Percentiles rank a stretch among this genome's conserved stretches.
Conservation (phyloP, 1,140 invertebrate species). For the Papilio machaon region DNA sequence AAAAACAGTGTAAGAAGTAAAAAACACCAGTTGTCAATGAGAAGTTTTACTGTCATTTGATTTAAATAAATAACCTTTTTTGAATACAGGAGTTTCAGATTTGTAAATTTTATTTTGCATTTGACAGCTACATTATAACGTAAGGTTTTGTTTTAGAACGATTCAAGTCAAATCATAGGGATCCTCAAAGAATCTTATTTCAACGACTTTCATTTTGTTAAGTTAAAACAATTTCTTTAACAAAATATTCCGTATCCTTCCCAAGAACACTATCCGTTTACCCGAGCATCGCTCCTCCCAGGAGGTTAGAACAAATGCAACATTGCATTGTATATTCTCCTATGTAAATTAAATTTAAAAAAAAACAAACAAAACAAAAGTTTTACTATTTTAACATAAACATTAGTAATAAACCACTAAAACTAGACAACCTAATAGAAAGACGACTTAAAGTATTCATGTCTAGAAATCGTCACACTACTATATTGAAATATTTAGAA, state of each 20-base stretch:
- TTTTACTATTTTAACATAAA: too few relatives aligned
- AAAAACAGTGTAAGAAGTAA: too few relatives aligned
- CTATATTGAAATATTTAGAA: too few relatives aligned
- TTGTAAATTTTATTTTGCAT: not conserved
- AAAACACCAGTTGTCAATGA: not conserved
- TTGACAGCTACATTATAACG: slow-evolving; percentile 1
- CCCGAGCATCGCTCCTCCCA: not conserved
- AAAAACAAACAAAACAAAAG: not conserved
- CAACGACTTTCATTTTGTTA: not conserved
- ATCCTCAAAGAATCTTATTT: too few relatives aligned
- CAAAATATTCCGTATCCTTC: not conserved
- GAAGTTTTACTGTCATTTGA: not conserved
- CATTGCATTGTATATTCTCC: not conserved
- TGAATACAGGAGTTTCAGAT: not conserved
- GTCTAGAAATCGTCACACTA: too few relatives aligned
- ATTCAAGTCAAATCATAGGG: not conserved
- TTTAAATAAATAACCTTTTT: not conserved
- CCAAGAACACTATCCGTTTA: slow-evolving; percentile 1
- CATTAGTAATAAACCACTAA: too few relatives aligned
- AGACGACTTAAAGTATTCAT: too few relatives aligned
- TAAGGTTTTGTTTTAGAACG: not conserved
- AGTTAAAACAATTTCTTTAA: not conserved
- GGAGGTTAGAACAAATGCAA: slow-evolving; percentile 5
- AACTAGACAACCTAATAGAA: too few relatives aligned
- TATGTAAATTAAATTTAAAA: not conserved